These are phyloP conservation scores for Drosophila barbarae DNA, from an alignment of 2,888 invertebrate genomes.

Conservation along the genomic window DNA sequence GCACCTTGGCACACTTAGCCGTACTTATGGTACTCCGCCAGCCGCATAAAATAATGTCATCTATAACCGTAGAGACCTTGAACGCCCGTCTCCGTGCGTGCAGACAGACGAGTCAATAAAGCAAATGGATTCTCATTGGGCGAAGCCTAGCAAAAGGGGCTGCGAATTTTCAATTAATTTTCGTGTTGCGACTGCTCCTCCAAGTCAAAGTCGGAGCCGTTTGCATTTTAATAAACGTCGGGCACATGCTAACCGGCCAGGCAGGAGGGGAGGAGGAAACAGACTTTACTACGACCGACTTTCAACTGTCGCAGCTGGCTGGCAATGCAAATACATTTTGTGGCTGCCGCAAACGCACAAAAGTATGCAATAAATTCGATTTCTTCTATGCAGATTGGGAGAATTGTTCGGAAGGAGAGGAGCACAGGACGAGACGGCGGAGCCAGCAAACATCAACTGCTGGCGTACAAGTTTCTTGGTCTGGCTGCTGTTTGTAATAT, in stretches of 20 bases:
- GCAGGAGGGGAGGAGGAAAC: background rate
- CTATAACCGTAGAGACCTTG: conserved; percentile 61
- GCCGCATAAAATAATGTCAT: conserved; percentile 57
- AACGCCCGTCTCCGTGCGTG: conserved; percentile 52
- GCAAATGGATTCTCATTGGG: conserved; percentile 56
- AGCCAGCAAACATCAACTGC: conserved; percentile 43
- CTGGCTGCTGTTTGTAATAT: conserved; percentile 53
- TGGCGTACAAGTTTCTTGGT: conserved; percentile 50
- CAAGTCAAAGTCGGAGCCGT: conserved; percentile 36
- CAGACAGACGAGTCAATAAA: conserved; percentile 61
- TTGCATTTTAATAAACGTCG: conserved; percentile 62
- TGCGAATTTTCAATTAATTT: conserved; percentile 67
- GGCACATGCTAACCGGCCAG: conserved; percentile 58
- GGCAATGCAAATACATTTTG: conserved; percentile 66
- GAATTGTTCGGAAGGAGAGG: background rate
- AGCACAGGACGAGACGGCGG: background rate
- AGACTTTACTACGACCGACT: conserved; percentile 8
- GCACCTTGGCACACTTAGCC: conserved; percentile 54
- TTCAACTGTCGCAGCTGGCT: conserved; percentile 63
- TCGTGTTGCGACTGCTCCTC: conserved; percentile 33
- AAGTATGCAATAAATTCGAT: conserved; percentile 72
- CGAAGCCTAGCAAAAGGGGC: conserved; percentile 11
- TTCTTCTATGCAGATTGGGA: conserved; percentile 21
- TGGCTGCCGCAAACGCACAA: conserved; percentile 57
- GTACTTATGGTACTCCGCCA: conserved; percentile 35